Base-by-base conservation (phyloP, 2,113 vertebrate species). In the Pseudorasbora parva region DNA sequence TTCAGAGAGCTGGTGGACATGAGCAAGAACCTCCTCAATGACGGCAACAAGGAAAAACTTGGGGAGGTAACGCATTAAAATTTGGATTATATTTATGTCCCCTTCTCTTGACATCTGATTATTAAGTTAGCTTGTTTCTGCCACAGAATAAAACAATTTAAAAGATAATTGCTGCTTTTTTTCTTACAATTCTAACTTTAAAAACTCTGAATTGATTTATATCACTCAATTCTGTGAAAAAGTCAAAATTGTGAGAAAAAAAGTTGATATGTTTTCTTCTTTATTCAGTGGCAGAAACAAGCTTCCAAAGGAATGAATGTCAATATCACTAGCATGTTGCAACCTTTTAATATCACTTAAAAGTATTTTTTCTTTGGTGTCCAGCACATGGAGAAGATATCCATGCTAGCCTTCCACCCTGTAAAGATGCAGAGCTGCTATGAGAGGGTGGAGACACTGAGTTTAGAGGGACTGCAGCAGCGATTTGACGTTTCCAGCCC, bases 341-440 rank as follows among this genome's bases (percentile, higher is more conserved):
- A 5, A 49, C 14, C 47, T 15, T 54, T 54, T 33, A 30, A 30
- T 12, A 66, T 25, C 12, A 6, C 21, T 25, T 72, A 45, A 71
- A 30, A 5, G 41, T 37, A 1, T 43, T 37, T 64, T 45, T 0
- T 69, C 21, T 71, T 15, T 57, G 41, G 21, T 56, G 27, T 49
- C 56, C 90, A 99, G 98, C 93, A 97, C 90, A 96, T 99, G 97
- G 96, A 97, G 88, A 97, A 95, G 90, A 93, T 99, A 71, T 97
- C 97, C 78, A 97, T 97, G 94, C 93, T 99, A 86, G 97, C 97
- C 0, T 98, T 96, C 91, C 97, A 99, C 88, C 97, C 98, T 0
- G 95, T 99, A 80, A 99, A 99, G 94, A 99, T 99, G 98, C 97
- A 98, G 91, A 95, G 94, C 23, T 97, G 96, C 91, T 99, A 99